phyloP scores from a whole-genome alignment of 2,888 invertebrate species.

The Apotomis capreana region DNA sequence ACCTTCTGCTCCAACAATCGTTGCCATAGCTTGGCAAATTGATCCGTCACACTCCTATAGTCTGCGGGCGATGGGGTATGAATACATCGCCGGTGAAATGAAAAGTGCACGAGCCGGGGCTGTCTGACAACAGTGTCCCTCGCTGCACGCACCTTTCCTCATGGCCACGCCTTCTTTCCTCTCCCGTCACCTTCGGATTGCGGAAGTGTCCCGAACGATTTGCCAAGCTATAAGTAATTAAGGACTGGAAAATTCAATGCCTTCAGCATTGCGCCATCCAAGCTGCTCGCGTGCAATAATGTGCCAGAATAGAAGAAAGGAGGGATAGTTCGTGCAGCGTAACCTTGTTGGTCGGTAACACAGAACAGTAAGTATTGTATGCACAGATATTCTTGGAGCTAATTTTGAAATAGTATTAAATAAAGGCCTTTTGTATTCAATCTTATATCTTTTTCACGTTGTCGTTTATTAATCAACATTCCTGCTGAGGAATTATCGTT shows the following conservation, averaged over 20 bases:
- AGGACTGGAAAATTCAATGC: constrained; percentile 8
- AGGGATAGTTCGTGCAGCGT: constrained; percentile 69
- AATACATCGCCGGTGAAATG: too few relatives aligned
- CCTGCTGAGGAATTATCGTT: too few relatives aligned
- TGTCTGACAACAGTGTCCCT: too few relatives aligned
- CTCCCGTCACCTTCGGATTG: too few relatives aligned
- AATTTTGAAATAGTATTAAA: constrained; percentile 47
- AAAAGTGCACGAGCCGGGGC: too few relatives aligned
- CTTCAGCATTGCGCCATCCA: constrained; percentile 49
- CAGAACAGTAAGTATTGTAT: constrained; percentile 63
- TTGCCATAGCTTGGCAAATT: not conserved
- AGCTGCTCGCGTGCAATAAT: constrained; percentile 58
- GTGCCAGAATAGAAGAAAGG: constrained; percentile 60
- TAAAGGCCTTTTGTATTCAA: not conserved
- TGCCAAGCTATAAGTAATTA: not conserved
- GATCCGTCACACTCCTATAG: too few relatives aligned
- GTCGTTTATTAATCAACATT: too few relatives aligned
- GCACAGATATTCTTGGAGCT: constrained; percentile 60
- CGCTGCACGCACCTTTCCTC: too few relatives aligned
- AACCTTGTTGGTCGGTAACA: constrained; percentile 78
- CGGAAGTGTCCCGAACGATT: too few relatives aligned
- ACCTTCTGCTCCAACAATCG: constrained; percentile 10
- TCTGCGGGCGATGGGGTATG: too few relatives aligned
- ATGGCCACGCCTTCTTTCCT: too few relatives aligned
- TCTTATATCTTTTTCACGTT: too few relatives aligned